phyloP scores from a whole-genome alignment of 2,888 invertebrate genomes.

The Callyntrura guangdongensis region DNA sequence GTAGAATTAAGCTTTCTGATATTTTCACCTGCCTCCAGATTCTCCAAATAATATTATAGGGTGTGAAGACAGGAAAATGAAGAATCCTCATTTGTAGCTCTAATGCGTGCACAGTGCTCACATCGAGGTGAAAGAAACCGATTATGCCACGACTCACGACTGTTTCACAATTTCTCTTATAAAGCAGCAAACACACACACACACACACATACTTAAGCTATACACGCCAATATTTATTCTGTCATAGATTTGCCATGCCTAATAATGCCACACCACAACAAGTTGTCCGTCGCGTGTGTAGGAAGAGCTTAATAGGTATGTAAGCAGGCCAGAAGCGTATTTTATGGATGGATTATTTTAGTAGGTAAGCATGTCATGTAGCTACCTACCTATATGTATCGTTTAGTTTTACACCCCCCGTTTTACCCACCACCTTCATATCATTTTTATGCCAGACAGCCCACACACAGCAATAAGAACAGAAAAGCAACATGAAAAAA shows the following conservation, averaged over 20 bases:
- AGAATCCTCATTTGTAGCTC: neutral
- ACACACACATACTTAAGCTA: no score
- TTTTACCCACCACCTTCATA: neutral
- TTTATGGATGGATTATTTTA: no score
- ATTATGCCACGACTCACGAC: neutral
- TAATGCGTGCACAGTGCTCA: neutral
- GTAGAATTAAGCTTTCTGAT: neutral
- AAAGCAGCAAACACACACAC: neutral
- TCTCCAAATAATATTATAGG: neutral
- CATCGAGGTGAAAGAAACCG: neutral
- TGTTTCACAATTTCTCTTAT: neutral
- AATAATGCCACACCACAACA: neutral
- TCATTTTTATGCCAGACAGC: neutral
- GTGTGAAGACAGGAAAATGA: neutral
- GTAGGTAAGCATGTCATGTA: neutral
- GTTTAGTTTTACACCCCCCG: neutral
- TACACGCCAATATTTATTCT: no score
- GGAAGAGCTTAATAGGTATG: neutral
- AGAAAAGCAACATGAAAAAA: neutral
- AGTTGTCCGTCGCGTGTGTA: neutral
- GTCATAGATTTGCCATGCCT: no score
- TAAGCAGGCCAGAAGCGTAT: no score
- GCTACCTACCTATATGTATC: neutral
- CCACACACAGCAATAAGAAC: neutral
- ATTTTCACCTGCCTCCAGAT: neutral